These are phyloP conservation scores for Artemia franciscana DNA, from an alignment of 1,140 invertebrate species.

Conservation along the genomic window DNA sequence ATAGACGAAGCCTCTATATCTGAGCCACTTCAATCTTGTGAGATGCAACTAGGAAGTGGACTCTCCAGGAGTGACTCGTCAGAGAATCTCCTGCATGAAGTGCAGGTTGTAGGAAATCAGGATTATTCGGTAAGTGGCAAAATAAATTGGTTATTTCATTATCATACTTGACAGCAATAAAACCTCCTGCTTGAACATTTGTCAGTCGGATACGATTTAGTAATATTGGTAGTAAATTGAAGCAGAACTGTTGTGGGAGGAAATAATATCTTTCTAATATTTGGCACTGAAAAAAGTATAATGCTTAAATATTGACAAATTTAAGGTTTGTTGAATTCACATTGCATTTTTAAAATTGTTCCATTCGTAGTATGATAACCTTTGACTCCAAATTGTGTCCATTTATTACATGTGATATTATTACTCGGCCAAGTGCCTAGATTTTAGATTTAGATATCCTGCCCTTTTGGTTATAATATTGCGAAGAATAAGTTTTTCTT, in stretches of 20 bases:
- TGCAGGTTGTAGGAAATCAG: background rate
- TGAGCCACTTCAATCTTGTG: background rate
- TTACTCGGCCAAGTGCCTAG: too few species aligned
- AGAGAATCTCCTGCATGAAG: background rate
- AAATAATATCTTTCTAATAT: background rate
- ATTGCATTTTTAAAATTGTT: too few species aligned
- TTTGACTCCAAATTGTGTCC: too few species aligned
- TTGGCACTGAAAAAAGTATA: background rate
- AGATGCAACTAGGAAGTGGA: background rate
- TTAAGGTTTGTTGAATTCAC: background rate
- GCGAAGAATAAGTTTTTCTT: too few species aligned
- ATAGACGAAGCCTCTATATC: background rate
- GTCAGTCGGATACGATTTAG: background rate
- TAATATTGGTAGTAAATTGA: background rate
- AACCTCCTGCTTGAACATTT: too few species aligned
- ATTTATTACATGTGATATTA: too few species aligned
- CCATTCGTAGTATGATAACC: too few species aligned
- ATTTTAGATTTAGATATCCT: too few species aligned
- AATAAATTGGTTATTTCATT: background rate
- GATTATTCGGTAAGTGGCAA: background rate
- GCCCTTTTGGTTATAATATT: too few species aligned
- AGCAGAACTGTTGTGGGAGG: background rate
- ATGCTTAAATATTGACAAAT: background rate
- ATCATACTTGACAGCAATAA: too few species aligned
- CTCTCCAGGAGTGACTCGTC: background rate